Conservation (phyloP, 23 tunicate genomes). For the Ascidia mentula region DNA sequence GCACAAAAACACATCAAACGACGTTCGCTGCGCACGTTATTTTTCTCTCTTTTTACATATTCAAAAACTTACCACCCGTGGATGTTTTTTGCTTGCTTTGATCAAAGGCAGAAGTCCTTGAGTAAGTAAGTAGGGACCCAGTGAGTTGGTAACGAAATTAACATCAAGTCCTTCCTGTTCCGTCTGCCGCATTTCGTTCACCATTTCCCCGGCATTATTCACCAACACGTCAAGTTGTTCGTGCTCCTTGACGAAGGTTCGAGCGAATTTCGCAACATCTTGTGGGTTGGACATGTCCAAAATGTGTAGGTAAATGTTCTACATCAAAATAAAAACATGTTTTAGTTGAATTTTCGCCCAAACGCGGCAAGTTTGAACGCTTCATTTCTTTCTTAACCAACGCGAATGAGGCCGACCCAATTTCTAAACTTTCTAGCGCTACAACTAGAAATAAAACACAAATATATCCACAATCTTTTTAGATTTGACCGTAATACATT, state of each 20-base stretch:
- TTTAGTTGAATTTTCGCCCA: too few species aligned
- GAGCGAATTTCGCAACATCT: slow-evolving; percentile 30
- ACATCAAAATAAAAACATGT: not conserved
- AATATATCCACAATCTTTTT: too few species aligned
- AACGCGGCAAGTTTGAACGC: too few species aligned
- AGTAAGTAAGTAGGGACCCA: not conserved
- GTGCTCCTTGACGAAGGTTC: not conserved
- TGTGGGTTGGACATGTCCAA: slow-evolving; percentile 22
- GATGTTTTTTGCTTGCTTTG: not conserved
- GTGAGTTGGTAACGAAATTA: not conserved
- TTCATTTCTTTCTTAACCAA: too few species aligned
- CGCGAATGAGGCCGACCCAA: too few species aligned
- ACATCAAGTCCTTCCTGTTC: not conserved
- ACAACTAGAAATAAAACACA: too few species aligned
- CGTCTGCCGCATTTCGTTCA: not conserved
- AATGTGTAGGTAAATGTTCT: slow-evolving; percentile 37
- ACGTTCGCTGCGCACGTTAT: too few species aligned
- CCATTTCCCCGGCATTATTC: slow-evolving; percentile 12
- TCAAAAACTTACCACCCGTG: not conserved
- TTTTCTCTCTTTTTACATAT: too few species aligned
- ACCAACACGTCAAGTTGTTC: slow-evolving; percentile 46
- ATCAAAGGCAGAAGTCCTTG: not conserved
- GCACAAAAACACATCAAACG: too few species aligned
- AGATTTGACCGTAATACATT: too few species aligned
- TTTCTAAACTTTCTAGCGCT: too few species aligned